Evolutionary conservation across 2,888 invertebrate genomes (phyloP).

Genomic region (Aphelenchoides bicaudatus): DNA sequence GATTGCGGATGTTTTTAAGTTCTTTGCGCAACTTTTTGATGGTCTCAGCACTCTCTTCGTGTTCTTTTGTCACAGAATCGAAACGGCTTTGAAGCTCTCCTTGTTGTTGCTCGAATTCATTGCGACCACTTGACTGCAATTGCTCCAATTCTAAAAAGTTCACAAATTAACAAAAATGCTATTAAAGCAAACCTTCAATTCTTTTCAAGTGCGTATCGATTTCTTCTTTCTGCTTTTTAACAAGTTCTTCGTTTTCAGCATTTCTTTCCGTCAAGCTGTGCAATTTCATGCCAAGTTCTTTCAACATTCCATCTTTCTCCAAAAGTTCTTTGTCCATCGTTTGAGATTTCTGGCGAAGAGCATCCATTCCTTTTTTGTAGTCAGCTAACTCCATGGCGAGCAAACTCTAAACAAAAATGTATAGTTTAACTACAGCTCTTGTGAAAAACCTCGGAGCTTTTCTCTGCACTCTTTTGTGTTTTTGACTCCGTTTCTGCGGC

Average conservation of each 20-base stretch:
- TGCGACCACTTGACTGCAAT: not conserved
- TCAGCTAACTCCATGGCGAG: constrained; percentile 36
- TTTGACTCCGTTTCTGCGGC: constrained; percentile 7
- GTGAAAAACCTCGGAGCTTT: not conserved
- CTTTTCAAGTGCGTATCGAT: constrained; percentile 8
- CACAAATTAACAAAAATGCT: not conserved
- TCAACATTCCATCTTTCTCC: constrained; percentile 24
- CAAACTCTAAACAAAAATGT: too few species aligned
- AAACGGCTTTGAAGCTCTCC: not conserved
- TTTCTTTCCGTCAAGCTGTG: constrained; percentile 24
- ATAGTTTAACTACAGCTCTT: not conserved
- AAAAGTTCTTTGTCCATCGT: constrained; percentile 10
- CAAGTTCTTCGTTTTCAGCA: constrained; percentile 19
- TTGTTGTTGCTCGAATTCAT: not conserved
- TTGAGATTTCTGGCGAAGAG: constrained; percentile 26
- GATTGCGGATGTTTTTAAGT: constrained; percentile 9
- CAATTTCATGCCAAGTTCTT: constrained; percentile 14
- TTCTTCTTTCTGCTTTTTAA: constrained; percentile 6
- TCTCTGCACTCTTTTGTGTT: constrained; percentile 8
- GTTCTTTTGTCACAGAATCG: not conserved
- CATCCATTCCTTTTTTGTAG: constrained; percentile 34
- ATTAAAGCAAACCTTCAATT: not conserved
- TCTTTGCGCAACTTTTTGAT: constrained; percentile 13
- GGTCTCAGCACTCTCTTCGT: constrained; percentile 2
- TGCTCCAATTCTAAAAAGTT: constrained; percentile 3